Percentiles rank a stretch among this genome's conserved stretches.
phyloP scores from a whole-genome alignment of 1,140 invertebrate species.

The Apocrypta bakeri region DNA sequence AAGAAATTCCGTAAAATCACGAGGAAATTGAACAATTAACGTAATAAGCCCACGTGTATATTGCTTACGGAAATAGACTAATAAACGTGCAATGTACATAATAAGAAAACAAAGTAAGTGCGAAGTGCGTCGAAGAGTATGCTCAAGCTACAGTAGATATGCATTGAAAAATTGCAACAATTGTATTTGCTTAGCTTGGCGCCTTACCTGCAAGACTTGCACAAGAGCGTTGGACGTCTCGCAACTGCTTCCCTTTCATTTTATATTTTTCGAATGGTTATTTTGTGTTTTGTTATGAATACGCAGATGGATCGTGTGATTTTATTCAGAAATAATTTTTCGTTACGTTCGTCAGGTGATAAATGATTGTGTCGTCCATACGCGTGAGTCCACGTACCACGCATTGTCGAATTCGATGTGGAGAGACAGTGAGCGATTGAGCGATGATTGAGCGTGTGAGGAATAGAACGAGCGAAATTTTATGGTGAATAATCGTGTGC shows the following conservation, averaged over 20 bases:
- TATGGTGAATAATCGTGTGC: neutral
- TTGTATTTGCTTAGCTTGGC: conserved; percentile 39
- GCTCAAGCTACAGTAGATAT: conserved; percentile 23
- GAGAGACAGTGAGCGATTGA: neutral
- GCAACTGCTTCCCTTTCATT: conserved; percentile 30
- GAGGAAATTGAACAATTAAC: too few relatives aligned
- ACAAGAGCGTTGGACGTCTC: conserved; percentile 40
- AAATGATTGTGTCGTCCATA: conserved; percentile 1
- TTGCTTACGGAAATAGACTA: too few relatives aligned
- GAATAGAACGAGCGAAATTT: neutral
- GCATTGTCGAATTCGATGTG: neutral
- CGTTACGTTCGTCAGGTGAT: neutral
- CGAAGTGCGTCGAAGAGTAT: conserved; percentile 16
- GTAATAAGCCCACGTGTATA: too few relatives aligned
- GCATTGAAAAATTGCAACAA: neutral
- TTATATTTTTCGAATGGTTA: conserved; percentile 35
- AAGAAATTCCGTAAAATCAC: too few relatives aligned
- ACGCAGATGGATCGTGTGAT: neutral
- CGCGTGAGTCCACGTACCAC: neutral
- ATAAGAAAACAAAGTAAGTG: conserved; percentile 10
- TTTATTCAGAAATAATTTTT: neutral
- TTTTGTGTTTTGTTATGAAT: conserved; percentile 22
- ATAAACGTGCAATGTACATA: neutral
- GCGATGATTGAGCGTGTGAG: neutral
- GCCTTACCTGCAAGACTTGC: conserved; percentile 58